Evolutionary conservation across 1,140 invertebrate genomes (phyloP).

Genomic region (Dreissena rostriformis): DNA sequence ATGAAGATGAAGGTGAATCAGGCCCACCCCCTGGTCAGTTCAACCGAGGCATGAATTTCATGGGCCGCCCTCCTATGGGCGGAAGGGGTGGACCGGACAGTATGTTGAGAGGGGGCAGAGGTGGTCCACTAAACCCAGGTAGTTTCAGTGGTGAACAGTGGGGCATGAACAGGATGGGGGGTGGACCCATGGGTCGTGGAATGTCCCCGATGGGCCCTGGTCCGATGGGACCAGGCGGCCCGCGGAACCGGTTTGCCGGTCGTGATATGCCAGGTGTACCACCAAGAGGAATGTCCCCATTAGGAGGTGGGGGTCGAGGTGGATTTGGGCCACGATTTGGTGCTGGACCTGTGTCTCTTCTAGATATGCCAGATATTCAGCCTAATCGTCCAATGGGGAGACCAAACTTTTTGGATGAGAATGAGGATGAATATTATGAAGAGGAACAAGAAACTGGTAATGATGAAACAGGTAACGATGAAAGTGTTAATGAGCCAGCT

Average conservation of each 20-base stretch:
- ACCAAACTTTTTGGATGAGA: slow-evolving; percentile 36
- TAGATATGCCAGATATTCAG: slow-evolving; percentile 52
- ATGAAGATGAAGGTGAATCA: slow-evolving; percentile 30
- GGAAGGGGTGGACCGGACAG: not conserved
- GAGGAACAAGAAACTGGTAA: slow-evolving; percentile 50
- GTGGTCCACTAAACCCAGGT: not conserved
- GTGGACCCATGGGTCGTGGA: not conserved
- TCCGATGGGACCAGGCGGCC: slow-evolving; percentile 20
- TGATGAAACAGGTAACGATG: not conserved
- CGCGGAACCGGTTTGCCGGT: slow-evolving; percentile 34
- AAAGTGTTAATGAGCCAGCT: not conserved
- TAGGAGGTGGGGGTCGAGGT: slow-evolving; percentile 17
- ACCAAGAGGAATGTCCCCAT: slow-evolving; percentile 42
- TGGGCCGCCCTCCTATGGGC: slow-evolving; percentile 15
- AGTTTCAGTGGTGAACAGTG: not conserved
- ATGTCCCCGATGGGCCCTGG: slow-evolving; percentile 1
- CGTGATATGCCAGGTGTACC: slow-evolving; percentile 54
- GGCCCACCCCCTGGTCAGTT: slow-evolving; percentile 21
- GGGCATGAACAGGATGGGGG: not conserved
- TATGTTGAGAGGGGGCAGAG: not conserved
- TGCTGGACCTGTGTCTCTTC: slow-evolving; percentile 51
- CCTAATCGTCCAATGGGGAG: slow-evolving; percentile 37
- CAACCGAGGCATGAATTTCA: not conserved
- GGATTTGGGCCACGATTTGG: slow-evolving; percentile 40
- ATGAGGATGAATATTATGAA: slow-evolving; percentile 49